Percentiles rank a stretch among this genome's conserved stretches.
phyloP scores from a whole-genome alignment of 2,113 vertebrate species.

The Sprattus sprattus region DNA sequence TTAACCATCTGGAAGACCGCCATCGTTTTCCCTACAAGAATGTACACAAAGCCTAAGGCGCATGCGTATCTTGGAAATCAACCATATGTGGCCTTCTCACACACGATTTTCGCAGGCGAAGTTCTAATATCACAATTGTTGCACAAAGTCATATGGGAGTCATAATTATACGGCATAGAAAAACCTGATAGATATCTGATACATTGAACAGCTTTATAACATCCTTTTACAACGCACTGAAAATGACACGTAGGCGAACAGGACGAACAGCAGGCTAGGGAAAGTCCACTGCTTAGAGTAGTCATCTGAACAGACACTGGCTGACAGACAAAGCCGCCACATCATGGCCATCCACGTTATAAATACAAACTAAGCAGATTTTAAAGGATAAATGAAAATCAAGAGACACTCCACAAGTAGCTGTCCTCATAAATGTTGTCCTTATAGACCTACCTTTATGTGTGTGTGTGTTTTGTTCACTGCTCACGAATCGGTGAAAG shows the following conservation, averaged over 20 bases:
- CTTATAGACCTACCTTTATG: too few relatives aligned
- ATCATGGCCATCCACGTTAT: too few relatives aligned
- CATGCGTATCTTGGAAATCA: conserved; percentile 39
- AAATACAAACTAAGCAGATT: too few relatives aligned
- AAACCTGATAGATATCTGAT: not conserved
- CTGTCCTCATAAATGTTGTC: not conserved
- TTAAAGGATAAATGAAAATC: too few relatives aligned
- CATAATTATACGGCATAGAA: not conserved
- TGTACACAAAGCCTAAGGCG: conserved; percentile 54
- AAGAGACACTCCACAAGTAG: not conserved
- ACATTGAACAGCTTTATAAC: not conserved
- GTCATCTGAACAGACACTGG: not conserved
- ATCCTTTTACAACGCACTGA: not conserved
- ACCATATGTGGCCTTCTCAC: not conserved
- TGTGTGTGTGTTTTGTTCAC: too few relatives aligned
- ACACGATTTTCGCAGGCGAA: not conserved
- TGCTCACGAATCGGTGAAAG: too few relatives aligned
- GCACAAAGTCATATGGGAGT: not conserved
- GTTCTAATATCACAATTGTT: not conserved
- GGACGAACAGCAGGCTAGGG: not conserved
- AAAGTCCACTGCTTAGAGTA: not conserved
- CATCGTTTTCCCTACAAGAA: conserved; percentile 51
- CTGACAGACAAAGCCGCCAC: not conserved
- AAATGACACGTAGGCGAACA: not conserved
- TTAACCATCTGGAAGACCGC: conserved; percentile 51